Conservation (phyloP, 2,888 invertebrate genomes). For the Apodemia hepburni region DNA sequence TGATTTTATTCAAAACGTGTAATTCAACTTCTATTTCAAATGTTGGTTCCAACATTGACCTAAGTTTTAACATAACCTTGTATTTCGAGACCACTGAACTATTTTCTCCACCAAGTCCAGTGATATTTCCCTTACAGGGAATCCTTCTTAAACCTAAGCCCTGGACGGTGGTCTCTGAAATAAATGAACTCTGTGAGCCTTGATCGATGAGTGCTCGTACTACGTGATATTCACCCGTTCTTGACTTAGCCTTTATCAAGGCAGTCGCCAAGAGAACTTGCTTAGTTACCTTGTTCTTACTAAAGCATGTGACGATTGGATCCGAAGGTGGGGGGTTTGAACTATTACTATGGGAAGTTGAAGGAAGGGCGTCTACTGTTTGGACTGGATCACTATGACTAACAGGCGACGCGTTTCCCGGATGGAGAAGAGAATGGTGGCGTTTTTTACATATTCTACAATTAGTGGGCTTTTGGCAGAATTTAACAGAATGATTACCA, state of each 20-base stretch:
- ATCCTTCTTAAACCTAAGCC: neutral
- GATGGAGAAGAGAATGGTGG: neutral
- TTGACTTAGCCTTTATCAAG: no score
- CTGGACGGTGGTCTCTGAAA: neutral
- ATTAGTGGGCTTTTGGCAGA: neutral
- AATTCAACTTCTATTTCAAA: constrained; percentile 19
- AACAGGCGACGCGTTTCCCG: neutral
- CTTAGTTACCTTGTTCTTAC: neutral
- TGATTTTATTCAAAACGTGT: constrained; percentile 22
- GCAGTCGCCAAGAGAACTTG: neutral
- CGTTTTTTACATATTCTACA: neutral
- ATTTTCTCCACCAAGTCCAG: constrained; percentile 1
- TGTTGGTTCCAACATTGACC: constrained; percentile 24
- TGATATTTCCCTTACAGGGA: neutral
- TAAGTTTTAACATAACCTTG: constrained; percentile 27
- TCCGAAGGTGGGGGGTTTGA: neutral
- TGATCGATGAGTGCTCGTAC: neutral
- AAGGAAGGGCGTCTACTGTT: neutral
- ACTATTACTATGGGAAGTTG: neutral
- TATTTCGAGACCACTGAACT: constrained; percentile 17
- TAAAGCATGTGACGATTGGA: constrained; percentile 6
- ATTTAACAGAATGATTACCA: neutral
- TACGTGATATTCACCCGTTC: neutral
- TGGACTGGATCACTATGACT: neutral
- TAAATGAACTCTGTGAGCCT: neutral